Evolutionary conservation across 2,113 vertebrate genomes (phyloP).

Genomic region (human): DNA sequence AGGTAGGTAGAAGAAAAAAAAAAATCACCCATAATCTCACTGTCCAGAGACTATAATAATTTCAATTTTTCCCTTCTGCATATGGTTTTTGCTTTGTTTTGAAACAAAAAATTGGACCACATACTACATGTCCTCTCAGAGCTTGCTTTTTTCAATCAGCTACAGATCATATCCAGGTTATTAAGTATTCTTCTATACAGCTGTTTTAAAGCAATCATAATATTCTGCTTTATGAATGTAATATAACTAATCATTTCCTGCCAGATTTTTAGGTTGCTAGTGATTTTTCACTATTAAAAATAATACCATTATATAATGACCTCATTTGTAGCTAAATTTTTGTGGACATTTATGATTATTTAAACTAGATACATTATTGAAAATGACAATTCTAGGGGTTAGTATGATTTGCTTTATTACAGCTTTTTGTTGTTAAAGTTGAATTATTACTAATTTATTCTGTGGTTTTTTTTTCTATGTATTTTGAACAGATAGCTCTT

Average conservation of each 20-base stretch:
- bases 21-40: slow-evolving; percentile 8
- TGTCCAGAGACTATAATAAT: not conserved
- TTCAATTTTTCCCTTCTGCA: not conserved
- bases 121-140: not conserved
- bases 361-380: not conserved
- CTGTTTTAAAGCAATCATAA: slow-evolving; percentile 6
- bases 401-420: not conserved
- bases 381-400: not conserved
- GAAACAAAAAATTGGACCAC: not conserved
- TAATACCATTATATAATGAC: not conserved
- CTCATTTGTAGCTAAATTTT: not conserved
- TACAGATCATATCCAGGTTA: not conserved
- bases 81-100: not conserved
- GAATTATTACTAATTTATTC: slow-evolving; percentile 25
- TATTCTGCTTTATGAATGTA: not conserved
- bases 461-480: not conserved
- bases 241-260: not conserved
- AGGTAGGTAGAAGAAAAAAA: not conserved
- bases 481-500: not conserved
- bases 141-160: not conserved
- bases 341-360: not conserved
- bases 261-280: not conserved
- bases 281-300: not conserved
- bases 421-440: not conserved
- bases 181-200: not conserved